Conservation (phyloP, 2,113 vertebrate species). For the Scomber scombrus region DNA sequence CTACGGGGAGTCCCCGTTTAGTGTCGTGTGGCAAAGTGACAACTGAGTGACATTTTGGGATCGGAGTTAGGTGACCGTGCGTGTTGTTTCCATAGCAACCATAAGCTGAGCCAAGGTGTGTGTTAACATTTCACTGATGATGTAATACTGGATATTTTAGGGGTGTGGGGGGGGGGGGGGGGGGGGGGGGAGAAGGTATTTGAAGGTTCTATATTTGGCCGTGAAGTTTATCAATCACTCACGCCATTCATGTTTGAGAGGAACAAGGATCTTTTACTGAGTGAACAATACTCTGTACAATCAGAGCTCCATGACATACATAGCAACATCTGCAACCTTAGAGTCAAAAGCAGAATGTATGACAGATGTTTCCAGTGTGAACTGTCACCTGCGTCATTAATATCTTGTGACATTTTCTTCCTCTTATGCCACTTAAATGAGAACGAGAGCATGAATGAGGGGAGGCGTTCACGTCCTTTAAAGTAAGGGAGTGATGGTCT, state of each 20-base stretch:
- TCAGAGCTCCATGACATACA: not conserved
- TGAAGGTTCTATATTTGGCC: no score
- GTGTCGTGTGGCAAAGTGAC: not conserved
- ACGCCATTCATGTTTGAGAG: no score
- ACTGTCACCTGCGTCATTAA: not conserved
- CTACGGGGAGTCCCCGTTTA: no score
- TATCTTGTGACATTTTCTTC: not conserved
- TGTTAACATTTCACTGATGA: not conserved
- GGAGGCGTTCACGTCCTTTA: not conserved
- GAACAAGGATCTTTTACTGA: not conserved
- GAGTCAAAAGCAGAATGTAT: not conserved
- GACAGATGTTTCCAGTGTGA: not conserved
- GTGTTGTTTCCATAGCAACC: constrained; percentile 36
- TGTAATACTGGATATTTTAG: not conserved
- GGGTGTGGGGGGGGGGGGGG: no score
- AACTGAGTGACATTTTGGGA: not conserved
- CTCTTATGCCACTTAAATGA: not conserved
- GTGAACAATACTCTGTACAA: not conserved
- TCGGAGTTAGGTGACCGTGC: not conserved
- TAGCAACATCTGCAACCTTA: not conserved
- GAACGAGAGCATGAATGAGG: not conserved
- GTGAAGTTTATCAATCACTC: no score
- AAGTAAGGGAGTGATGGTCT: not conserved
- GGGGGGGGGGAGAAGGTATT: no score
- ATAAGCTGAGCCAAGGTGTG: not conserved